A percentile compares a stretch with the other conserved stretches of the same genome.
phyloP scores from a whole-genome alignment of 2,113 vertebrate species.

The Marmota flaviventris region DNA sequence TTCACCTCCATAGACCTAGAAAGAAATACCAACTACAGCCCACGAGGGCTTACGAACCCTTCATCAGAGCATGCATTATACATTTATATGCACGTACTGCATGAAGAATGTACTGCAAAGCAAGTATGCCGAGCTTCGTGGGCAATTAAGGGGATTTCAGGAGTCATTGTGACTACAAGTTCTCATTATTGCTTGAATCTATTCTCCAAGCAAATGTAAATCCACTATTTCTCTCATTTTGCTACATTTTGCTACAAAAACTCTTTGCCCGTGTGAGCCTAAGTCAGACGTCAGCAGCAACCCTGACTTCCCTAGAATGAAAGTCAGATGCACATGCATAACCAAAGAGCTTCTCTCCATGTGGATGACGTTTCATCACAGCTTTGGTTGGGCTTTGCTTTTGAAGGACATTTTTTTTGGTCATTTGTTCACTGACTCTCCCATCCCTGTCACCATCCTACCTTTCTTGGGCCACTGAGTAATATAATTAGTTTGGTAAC shows the following conservation, averaged over 20 bases:
- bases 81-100: fast-evolving
- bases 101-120: no score
- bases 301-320: not conserved
- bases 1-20: not conserved
- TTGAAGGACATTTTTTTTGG: not conserved
- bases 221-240: not conserved
- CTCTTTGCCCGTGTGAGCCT: not conserved
- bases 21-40: not conserved
- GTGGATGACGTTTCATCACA: not conserved
- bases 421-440: not conserved
- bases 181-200: not conserved
- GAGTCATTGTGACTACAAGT: not conserved
- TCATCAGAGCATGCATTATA: not conserved
- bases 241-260: not conserved
- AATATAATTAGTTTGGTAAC: not conserved
- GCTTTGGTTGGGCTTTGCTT: not conserved
- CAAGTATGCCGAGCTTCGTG: not conserved
- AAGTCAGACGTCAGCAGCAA: not conserved
- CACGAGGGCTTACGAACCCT: fast-evolving
- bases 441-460: not conserved
- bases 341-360: not conserved
- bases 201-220: not conserved
- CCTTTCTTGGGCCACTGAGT: not conserved
- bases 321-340: not conserved
- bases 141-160: not conserved